Evolutionary conservation across 1,140 invertebrate genomes (phyloP), one percentile per base, ranked within the genome.

Genomic region (Globodera rostochiensis): DNA sequence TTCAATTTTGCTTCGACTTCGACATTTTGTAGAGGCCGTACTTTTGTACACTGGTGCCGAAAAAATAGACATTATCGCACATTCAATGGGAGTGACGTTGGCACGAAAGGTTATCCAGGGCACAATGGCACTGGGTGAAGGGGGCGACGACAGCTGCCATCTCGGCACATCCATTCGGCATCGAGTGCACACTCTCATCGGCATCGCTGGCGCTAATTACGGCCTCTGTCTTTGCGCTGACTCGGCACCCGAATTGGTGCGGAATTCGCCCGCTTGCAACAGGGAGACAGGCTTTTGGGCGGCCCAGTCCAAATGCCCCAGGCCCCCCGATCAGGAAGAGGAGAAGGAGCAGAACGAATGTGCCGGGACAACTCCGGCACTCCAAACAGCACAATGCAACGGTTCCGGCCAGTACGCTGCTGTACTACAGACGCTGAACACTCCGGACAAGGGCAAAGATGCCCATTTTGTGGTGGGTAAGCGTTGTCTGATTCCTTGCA

Each of bases 71-170:
- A 84, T 87, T 6, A 81, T 87, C 36, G 73, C 83, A 8, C 86
- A 87, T 69, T 88, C 86, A 19, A 87, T 87, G 86, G 86, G 86
- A 45, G 86, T 87, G 6, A 87, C 86, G 36, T 50, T 87, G 19
- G 83, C 79, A 8, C 79, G 86, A 70, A 81, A 82, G 47, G 73
- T 86, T 36, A 86, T 87, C 81, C 85, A 86, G 50, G 86, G 86
- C 47, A 15, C 9, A 53, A 11, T 15, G 84, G 84, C 49, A 25
- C 67, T n/a, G 49, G 81, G 36, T 36, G n/a, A 69, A 7, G 73
- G 73, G 36, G 36, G 66, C 75, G 79, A 74, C 19, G 73, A 80
- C 21, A 53, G 75, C 11, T 83, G 82, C 66, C 71, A 71, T 64
- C 49, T 83, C n/a, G 82, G 82, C 13, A 50, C n/a, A 21, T 19